These are phyloP conservation scores for Saccopteryx bilineata DNA, from an alignment of 2,113 vertebrate genomes.

Conservation along the genomic window DNA sequence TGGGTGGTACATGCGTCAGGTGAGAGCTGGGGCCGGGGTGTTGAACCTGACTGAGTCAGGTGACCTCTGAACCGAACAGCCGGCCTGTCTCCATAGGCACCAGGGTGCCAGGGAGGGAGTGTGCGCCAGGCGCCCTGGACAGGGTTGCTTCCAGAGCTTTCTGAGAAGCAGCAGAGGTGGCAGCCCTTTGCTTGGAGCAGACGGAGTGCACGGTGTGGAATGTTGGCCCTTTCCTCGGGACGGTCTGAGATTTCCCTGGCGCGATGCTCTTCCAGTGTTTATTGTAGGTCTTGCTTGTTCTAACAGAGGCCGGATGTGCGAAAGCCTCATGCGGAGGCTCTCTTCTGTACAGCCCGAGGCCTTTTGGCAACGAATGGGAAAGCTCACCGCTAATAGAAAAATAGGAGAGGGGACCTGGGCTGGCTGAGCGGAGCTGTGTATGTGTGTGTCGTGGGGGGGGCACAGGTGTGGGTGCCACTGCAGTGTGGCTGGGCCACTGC, in stretches of 20 bases:
- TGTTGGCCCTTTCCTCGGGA: not conserved
- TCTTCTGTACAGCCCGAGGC: conserved; percentile 29
- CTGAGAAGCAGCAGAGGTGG: not conserved
- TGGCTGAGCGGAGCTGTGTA: not conserved
- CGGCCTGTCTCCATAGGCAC: not conserved
- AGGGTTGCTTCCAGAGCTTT: not conserved
- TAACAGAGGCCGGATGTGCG: conserved; percentile 8
- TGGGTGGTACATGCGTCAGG: not conserved
- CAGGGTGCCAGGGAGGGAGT: not conserved
- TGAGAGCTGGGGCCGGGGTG: not conserved
- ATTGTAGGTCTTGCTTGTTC: not conserved
- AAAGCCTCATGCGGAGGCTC: not conserved
- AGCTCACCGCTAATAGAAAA: not conserved
- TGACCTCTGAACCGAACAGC: not conserved
- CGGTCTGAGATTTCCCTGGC: not conserved
- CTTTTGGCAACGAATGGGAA: not conserved
- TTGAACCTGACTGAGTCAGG: not conserved
- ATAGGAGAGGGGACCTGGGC: not conserved
- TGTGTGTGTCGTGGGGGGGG: not conserved
- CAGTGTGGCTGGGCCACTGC: not conserved
- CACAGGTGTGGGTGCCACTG: fast-evolving
- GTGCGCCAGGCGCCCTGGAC: not conserved
- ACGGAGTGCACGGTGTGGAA: fast-evolving
- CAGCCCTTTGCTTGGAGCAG: not conserved
- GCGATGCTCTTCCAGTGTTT: not conserved